Conservation (phyloP, 2,113 vertebrate species). For the Paralichthys olivaceus region DNA sequence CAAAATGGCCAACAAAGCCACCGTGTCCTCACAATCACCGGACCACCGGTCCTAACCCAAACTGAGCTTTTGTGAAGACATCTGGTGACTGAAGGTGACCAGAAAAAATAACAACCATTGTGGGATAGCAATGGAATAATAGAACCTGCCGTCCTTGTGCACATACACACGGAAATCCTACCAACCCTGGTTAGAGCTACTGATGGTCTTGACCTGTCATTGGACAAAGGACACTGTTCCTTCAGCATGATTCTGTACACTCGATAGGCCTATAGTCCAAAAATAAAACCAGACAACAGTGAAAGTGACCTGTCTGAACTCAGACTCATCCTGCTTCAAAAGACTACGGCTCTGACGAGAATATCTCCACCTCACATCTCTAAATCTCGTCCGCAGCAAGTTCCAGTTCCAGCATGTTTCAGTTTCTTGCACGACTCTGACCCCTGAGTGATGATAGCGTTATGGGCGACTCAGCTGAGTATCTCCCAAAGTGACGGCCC, state of each 20-base stretch:
- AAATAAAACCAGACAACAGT: constrained; percentile 40
- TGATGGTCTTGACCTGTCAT: neutral
- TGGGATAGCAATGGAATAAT: neutral
- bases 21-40: neutral
- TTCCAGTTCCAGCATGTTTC: too few relatives aligned
- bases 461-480: neutral
- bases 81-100: constrained; percentile 17
- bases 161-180: neutral
- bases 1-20: constrained; percentile 24
- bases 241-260: neutral
- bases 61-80: constrained; percentile 12
- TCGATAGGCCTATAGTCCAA: neutral
- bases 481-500: too few relatives aligned
- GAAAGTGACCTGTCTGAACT: constrained; percentile 44
- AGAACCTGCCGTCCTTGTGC: neutral
- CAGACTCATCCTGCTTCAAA: constrained; percentile 26
- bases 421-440: neutral
- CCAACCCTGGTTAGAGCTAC: neutral
- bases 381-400: too few relatives aligned
- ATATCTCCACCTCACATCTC: neutral
- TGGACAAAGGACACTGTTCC: neutral
- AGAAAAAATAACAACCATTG: neutral
- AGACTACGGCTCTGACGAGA: neutral
- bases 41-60: neutral
- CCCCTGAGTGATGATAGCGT: neutral